phyloP scores from a whole-genome alignment of 2,797 vertebrate genomes.

The Enteromius anoplus region DNA sequence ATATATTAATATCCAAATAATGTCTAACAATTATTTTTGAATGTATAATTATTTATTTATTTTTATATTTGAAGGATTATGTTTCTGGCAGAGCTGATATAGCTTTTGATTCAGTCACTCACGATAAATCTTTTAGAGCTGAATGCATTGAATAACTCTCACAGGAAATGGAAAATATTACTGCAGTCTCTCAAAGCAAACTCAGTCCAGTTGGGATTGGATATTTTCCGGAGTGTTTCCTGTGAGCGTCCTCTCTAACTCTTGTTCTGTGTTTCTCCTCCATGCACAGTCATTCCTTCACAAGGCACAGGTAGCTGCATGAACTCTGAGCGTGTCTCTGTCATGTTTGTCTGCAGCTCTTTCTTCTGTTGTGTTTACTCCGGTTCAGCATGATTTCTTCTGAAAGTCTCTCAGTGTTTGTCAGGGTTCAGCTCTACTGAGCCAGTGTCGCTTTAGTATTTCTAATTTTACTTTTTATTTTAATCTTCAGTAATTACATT shows the following conservation, averaged over 20 bases:
- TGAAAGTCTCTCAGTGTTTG: no score
- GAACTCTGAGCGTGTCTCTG: constrained; percentile 62
- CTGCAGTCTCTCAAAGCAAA: neutral
- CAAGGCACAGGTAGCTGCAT: constrained; percentile 93
- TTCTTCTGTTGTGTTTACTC: no score
- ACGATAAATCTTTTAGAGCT: constrained; percentile 12
- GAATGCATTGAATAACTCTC: constrained; percentile 20
- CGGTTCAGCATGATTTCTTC: no score
- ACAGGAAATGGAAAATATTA: constrained; percentile 37
- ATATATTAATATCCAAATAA: no score
- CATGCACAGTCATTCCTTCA: constrained; percentile 94
- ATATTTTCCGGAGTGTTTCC: constrained; percentile 20
- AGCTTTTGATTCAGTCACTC: constrained; percentile 13
- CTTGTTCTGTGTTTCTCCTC: constrained; percentile 69
- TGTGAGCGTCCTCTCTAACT: constrained; percentile 72
- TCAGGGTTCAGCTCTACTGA: no score
- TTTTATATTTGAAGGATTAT: no score
- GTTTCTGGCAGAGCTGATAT: constrained; percentile 9
- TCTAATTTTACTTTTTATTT: no score
- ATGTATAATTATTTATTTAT: no score
- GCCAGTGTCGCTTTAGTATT: no score
- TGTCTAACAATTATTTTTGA: no score
- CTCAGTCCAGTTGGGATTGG: neutral
- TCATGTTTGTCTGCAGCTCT: constrained; percentile 5
- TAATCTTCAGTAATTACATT: no score